Conservation (phyloP, 1,140 invertebrate genomes). For the Caerostris extrusa region DNA sequence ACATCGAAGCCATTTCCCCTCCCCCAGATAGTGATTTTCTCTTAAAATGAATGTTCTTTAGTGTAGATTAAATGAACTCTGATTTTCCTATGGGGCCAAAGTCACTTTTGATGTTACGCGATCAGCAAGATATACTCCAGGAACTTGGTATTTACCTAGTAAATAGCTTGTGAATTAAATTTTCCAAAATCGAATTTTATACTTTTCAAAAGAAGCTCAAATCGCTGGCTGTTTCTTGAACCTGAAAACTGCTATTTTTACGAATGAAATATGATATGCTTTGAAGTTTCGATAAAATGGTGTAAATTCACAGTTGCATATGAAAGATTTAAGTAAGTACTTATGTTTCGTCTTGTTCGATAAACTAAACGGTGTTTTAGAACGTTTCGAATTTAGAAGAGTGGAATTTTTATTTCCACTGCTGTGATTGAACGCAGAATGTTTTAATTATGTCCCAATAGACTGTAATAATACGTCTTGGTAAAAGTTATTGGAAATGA, state of each 20-base stretch:
- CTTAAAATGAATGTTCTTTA: constrained; percentile 23
- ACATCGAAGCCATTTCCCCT: not conserved
- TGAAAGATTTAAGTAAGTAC: not conserved
- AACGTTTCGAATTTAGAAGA: not conserved
- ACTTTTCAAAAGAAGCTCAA: not conserved
- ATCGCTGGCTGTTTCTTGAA: not conserved
- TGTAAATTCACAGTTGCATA: not conserved
- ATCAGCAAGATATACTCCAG: constrained; percentile 10
- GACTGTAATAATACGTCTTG: too few relatives aligned
- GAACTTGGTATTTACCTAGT: constrained; percentile 26
- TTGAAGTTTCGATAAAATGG: not conserved
- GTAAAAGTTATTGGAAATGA: too few relatives aligned
- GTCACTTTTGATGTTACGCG: constrained; percentile 44
- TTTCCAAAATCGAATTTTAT: constrained; percentile 16
- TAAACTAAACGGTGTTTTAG: not conserved
- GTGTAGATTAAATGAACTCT: constrained; percentile 14
- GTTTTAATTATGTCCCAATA: too few relatives aligned
- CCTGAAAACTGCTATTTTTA: not conserved
- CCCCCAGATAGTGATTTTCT: not conserved
- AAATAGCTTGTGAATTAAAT: constrained; percentile 53
- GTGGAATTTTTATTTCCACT: too few relatives aligned
- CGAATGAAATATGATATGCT: not conserved
- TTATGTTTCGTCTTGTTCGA: not conserved
- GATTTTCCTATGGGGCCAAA: constrained; percentile 25
- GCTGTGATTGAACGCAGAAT: too few relatives aligned